Evolutionary conservation across 2,888 invertebrate genomes (phyloP), one percentile per base, ranked within the genome.

Genomic region (Priocnemis perturbator): DNA sequence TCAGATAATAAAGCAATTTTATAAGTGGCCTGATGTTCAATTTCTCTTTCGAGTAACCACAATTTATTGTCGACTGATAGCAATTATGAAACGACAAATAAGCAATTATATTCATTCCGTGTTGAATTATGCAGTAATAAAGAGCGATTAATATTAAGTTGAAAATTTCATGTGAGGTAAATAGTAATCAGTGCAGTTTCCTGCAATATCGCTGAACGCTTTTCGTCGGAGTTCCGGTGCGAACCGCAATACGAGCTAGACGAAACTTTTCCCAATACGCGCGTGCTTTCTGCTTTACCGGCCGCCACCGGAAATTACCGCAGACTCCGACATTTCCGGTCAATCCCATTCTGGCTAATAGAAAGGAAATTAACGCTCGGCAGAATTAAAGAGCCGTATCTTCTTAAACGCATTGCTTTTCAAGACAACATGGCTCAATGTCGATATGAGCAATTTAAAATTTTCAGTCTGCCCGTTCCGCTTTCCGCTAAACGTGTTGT

Each of bases 261-360:
- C 55, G 66, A 67, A 65, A 56, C 67, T 59, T 62, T 69, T 55
- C 60, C 67, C 73, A 66, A 72, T 72, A 37, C 20, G 55, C 7
- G n/a, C n/a, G 52, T 61, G 69, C n/a, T 78, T 57, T 76, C 82
- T 75, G 69, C 77, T 64, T 81, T 81, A 82, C 80, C 81, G 80
- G 77, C 82, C 72, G 63, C 68, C 57, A 73, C 66, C 73, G 76
- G 77, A 81, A 76, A 81, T 79, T 77, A 63, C 69, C 55, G 37
- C 64, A 67, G 65, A 58, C 66, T 79, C 37, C 68, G 57, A 74
- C 74, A 77, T 78, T 82, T 83, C 78, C 78, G 76, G 69, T 71
- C 71, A 77, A 83, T 83, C 72, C 62, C 48, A 56, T 48, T 53
- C 48, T 15, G 53, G 72, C 74, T 77, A 72, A 67, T 66, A 15